phyloP scores from a whole-genome alignment of 2,888 invertebrate species.

The Megalurothrips usitatus region DNA sequence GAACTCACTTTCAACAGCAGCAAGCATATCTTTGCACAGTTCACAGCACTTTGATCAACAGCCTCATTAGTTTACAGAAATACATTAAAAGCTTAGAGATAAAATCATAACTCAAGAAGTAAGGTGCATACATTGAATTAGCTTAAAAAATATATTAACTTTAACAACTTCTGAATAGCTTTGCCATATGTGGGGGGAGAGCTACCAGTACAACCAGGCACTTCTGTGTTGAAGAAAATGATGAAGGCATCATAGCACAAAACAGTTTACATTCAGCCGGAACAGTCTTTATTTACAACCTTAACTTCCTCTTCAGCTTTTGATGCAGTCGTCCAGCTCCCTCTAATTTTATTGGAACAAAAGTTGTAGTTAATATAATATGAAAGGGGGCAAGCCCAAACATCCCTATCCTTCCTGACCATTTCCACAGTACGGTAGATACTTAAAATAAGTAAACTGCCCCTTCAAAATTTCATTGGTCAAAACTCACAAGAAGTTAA shows the following conservation, averaged over 20 bases:
- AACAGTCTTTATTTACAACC: too few relatives aligned
- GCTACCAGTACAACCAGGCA: background rate
- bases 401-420: too few relatives aligned
- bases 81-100: background rate
- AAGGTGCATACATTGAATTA: background rate
- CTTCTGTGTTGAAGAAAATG: background rate
- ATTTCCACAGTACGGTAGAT: too few relatives aligned
- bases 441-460: background rate
- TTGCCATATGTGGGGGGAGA: background rate
- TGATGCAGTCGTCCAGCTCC: too few relatives aligned
- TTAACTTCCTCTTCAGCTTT: too few relatives aligned
- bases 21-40: too few relatives aligned
- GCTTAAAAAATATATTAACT: background rate
- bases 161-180: background rate
- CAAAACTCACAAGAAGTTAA: background rate
- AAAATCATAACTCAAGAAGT: background rate
- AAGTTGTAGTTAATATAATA: too few relatives aligned
- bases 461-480: background rate
- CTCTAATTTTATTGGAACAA: too few relatives aligned
- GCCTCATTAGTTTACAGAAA: background rate
- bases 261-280: background rate
- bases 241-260: too few relatives aligned
- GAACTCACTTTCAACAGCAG: too few relatives aligned
- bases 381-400: too few relatives aligned
- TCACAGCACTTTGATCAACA: background rate